phyloP scores from a whole-genome alignment of 2,113 vertebrate species.

The Varanus komodoensis region DNA sequence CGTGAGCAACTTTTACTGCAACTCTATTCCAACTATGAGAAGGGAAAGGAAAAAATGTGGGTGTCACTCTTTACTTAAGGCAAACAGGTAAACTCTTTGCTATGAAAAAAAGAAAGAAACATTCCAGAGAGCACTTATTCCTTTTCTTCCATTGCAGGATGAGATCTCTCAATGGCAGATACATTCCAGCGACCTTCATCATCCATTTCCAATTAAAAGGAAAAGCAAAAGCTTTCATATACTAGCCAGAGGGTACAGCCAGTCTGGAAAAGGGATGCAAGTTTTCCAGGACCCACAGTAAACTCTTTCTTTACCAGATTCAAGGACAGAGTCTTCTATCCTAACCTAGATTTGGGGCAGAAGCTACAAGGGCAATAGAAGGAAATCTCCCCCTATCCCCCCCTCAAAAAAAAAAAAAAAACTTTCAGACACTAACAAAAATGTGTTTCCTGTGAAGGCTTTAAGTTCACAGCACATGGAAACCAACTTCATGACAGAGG shows the following conservation, averaged over 20 bases:
- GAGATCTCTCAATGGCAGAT: conserved; percentile 56
- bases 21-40: conserved; percentile 39
- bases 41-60: not conserved
- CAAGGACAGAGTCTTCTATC: conserved; percentile 20
- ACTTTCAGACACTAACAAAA: conserved; percentile 43
- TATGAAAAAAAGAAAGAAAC: conserved; percentile 5
- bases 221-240: conserved; percentile 61
- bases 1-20: conserved; percentile 74
- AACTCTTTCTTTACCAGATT: conserved; percentile 51
- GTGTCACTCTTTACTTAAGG: conserved; percentile 13
- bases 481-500: conserved; percentile 41
- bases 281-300: conserved; percentile 26
- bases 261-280: conserved; percentile 12
- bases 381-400: not conserved
- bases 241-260: conserved; percentile 14
- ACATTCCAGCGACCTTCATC: conserved; percentile 80
- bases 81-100: conserved; percentile 32
- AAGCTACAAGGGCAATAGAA: conserved; percentile 63
- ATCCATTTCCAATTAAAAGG: conserved; percentile 57
- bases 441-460: conserved; percentile 23
- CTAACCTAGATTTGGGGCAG: not conserved
- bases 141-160: not conserved
- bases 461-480: conserved; percentile 47
- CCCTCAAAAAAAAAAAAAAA: conserved; percentile 3
- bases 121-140: conserved; percentile 29